Percentiles rank a stretch among this genome's conserved stretches.
Evolutionary conservation across 2,113 vertebrate species (phyloP).

Genomic region (Rhinichthys klamathensis): DNA sequence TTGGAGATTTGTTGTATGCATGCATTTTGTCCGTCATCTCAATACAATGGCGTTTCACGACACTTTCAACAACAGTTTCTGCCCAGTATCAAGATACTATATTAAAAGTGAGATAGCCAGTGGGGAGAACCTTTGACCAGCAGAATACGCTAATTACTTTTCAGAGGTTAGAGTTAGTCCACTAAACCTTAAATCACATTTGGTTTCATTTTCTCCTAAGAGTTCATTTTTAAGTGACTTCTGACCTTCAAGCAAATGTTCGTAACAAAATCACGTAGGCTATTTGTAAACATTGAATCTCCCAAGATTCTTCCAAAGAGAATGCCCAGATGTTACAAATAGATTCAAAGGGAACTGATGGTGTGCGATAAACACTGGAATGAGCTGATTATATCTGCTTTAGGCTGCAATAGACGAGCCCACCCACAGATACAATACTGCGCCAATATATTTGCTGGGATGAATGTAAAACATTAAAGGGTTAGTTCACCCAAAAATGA

Average conservation of each 20-base stretch:
- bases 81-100: neutral
- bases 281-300: conserved; percentile 13
- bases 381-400: neutral
- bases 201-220: neutral
- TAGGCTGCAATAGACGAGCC: neutral
- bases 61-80: neutral
- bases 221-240: too few relatives aligned
- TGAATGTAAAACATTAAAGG: neutral
- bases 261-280: neutral
- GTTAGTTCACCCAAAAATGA: too few relatives aligned
- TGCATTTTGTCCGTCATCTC: neutral
- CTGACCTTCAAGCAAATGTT: too few relatives aligned
- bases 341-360: conserved; percentile 27
- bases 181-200: neutral
- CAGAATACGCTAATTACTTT: conserved; percentile 1
- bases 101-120: neutral
- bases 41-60: neutral
- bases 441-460: neutral
- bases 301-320: neutral
- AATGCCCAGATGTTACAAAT: conserved; percentile 34
- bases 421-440: neutral
- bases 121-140: neutral
- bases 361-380: conserved; percentile 10
- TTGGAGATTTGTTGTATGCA: neutral
- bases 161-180: neutral